These are phyloP conservation scores for Seira ritae DNA, from an alignment of 2,888 invertebrate species.

Conservation along the genomic window DNA sequence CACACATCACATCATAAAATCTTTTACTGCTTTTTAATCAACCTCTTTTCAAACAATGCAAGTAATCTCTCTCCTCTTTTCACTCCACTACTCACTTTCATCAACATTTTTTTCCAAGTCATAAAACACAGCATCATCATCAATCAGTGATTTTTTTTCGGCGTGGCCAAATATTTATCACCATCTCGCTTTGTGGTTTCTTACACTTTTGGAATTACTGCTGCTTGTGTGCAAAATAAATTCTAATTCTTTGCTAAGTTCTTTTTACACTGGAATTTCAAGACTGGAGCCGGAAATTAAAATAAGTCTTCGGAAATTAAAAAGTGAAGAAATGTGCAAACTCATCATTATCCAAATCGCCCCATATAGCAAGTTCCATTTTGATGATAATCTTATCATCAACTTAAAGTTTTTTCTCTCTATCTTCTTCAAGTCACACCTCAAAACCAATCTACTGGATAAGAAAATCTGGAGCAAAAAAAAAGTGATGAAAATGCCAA, in stretches of 20 bases:
- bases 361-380: no score
- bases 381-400: no score
- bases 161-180: no score
- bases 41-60: conserved; percentile 11
- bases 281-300: no score
- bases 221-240: no score
- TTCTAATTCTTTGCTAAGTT: conserved; percentile 23
- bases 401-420: no score
- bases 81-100: neutral
- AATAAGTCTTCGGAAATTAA: no score
- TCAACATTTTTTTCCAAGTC: neutral
- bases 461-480: conserved; percentile 28
- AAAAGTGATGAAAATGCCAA: conserved; percentile 73
- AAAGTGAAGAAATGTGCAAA: no score
- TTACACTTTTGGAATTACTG: neutral
- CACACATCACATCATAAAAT: conserved; percentile 41
- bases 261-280: conserved; percentile 25
- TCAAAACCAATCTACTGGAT: conserved; percentile 20
- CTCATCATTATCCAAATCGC: neutral
- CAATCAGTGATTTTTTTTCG: no score
- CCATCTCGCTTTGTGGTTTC: no score
- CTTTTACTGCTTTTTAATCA: conserved; percentile 47
- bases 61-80: neutral
- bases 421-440: no score
- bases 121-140: neutral